Evolutionary conservation across 2,797 vertebrate genomes (phyloP).

Genomic region (Malacoctenus gilli): DNA sequence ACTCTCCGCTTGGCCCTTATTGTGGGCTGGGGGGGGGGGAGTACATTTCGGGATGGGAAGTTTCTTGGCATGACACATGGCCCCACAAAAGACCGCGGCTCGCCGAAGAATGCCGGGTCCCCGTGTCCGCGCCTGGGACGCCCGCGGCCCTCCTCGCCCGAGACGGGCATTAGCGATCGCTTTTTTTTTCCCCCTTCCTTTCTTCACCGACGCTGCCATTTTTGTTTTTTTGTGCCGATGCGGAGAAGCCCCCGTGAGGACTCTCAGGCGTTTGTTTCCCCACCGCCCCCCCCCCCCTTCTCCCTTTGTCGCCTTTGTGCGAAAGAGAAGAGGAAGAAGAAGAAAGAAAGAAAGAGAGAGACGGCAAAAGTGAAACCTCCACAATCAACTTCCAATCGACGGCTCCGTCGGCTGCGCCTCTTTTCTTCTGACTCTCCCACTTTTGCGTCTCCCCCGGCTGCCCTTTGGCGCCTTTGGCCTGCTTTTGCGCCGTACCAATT

Average conservation of each 20-base stretch:
- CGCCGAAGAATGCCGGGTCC: conserved; percentile 65
- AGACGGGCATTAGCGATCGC: conserved; percentile 90
- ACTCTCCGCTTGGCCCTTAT: conserved; percentile 74
- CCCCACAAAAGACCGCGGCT: conserved; percentile 89
- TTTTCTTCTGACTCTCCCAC: conserved; percentile 42
- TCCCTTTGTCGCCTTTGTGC: conserved; percentile 81
- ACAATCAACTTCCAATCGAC: conserved; percentile 86
- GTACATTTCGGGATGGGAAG: conserved; percentile 85
- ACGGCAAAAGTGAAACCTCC: conserved; percentile 85
- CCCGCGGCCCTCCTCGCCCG: conserved; percentile 88
- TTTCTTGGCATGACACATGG: conserved; percentile 86
- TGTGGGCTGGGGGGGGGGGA: too few species aligned
- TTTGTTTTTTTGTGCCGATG: conserved; percentile 72
- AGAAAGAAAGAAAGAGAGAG: too few species aligned
- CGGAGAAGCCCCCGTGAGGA: conserved; percentile 85
- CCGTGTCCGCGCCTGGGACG: conserved; percentile 85
- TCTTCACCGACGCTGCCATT: conserved; percentile 92
- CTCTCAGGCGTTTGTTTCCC: conserved; percentile 79
- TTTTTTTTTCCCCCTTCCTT: too few species aligned
- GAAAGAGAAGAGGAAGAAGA: conserved; percentile 61
- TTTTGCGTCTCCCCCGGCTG: conserved; percentile 28
- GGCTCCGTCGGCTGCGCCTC: conserved; percentile 51
- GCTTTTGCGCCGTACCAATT: conserved; percentile 78
- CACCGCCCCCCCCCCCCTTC: not conserved
- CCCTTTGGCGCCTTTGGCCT: conserved; percentile 66